A percentile compares a stretch with the other conserved stretches of the same genome.
Conservation (phyloP, 2,888 invertebrate genomes). For the Hylaea fasciaria region DNA sequence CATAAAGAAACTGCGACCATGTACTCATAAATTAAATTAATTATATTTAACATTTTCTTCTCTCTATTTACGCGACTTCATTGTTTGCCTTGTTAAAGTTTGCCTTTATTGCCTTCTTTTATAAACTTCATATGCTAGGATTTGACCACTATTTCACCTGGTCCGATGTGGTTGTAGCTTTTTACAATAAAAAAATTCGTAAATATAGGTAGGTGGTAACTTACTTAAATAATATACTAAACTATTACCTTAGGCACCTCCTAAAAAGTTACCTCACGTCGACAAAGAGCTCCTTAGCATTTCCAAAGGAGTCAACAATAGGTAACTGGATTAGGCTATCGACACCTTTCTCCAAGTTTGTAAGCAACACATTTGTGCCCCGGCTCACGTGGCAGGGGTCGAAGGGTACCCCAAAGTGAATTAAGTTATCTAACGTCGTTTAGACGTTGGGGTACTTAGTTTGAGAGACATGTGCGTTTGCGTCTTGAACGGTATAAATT, state of each 20-base stretch:
- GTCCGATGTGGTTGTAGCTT: no score
- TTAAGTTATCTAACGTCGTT: slow-evolving; percentile 41
- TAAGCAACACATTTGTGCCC: slow-evolving; percentile 41
- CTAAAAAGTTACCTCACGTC: slow-evolving; percentile 41
- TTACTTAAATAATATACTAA: neutral
- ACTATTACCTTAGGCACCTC: slow-evolving; percentile 11
- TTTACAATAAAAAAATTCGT: no score
- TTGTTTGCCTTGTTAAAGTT: no score
- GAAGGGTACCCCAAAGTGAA: slow-evolving; percentile 37
- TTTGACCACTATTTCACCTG: no score
- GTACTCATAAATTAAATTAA: no score
- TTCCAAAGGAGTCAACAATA: slow-evolving; percentile 47
- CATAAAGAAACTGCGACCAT: no score
- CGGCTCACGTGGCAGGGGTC: slow-evolving; percentile 44
- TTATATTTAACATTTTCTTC: no score
- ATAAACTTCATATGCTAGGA: no score
- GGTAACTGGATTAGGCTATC: slow-evolving; percentile 53
- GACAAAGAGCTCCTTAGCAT: slow-evolving; percentile 43
- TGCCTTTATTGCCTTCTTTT: no score
- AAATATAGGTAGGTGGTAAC: neutral
- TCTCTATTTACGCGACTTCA: no score
- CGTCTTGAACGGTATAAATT: neutral
- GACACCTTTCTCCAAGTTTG: slow-evolving; percentile 44
- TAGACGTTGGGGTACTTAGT: slow-evolving; percentile 30
- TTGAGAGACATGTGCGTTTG: slow-evolving; percentile 16